Percentiles rank a stretch among this genome's conserved stretches.
phyloP scores from a whole-genome alignment of 2,797 vertebrate species.

The Astyanax mexicanus region DNA sequence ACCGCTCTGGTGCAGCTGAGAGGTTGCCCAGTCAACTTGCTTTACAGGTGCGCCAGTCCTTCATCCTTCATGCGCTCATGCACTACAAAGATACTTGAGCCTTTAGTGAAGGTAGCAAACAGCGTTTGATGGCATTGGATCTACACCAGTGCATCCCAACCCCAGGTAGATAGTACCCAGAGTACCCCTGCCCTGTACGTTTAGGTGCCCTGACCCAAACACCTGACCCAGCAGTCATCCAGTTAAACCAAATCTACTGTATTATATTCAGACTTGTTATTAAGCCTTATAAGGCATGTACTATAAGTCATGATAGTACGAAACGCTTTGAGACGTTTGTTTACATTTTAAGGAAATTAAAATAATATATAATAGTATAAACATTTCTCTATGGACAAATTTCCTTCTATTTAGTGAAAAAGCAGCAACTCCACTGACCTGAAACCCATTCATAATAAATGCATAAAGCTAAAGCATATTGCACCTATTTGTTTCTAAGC shows the following conservation, averaged over 20 bases:
- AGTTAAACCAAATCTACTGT: background rate
- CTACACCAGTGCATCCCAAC: background rate
- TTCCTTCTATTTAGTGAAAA: too few relatives aligned
- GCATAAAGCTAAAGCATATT: too few relatives aligned
- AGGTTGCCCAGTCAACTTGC: constrained; percentile 1
- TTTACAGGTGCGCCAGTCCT: constrained; percentile 9
- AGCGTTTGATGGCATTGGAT: background rate
- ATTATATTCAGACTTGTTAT: too few relatives aligned
- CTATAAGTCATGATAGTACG: too few relatives aligned
- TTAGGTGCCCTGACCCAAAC: background rate
- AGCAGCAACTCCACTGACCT: too few relatives aligned
- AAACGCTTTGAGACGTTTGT: too few relatives aligned
- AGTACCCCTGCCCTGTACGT: background rate
- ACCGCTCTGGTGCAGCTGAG: constrained; percentile 5
- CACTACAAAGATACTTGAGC: background rate
- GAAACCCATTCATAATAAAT: too few relatives aligned
- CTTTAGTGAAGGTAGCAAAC: background rate
- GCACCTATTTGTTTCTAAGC: too few relatives aligned
- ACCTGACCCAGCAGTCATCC: background rate
- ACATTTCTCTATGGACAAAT: too few relatives aligned
- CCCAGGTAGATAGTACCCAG: background rate
- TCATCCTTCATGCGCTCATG: background rate
- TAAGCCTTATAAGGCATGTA: too few relatives aligned
- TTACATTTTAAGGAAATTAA: too few relatives aligned
- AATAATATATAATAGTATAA: too few relatives aligned